Percentiles rank a stretch among this genome's conserved stretches.
Evolutionary conservation across 2,113 vertebrate species (phyloP).

Genomic region (Hemichromis elongatus): DNA sequence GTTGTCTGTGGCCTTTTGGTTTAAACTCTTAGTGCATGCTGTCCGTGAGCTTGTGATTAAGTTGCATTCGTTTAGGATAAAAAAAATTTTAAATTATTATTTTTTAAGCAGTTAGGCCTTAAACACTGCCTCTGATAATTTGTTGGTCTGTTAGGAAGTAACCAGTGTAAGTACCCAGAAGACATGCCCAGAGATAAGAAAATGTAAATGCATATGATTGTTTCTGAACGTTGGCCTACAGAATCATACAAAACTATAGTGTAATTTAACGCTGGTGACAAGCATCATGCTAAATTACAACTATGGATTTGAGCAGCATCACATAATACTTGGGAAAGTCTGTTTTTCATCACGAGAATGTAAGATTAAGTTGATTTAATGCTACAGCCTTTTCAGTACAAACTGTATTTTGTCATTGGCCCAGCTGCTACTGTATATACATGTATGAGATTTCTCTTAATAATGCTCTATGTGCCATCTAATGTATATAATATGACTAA

Average conservation of each 20-base stretch:
- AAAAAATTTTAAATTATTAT: too few species aligned
- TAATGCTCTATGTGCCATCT: conserved; percentile 25
- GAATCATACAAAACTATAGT: background rate
- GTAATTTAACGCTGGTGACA: background rate
- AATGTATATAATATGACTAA: background rate
- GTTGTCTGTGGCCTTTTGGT: conserved; percentile 48
- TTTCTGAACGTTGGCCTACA: background rate
- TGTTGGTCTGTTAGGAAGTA: background rate
- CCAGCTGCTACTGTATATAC: background rate
- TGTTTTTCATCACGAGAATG: conserved; percentile 5
- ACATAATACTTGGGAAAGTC: background rate
- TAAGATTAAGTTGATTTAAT: background rate
- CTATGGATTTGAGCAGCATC: background rate
- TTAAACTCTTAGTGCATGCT: conserved; percentile 57
- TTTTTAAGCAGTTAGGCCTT: conserved; percentile 13
- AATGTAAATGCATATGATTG: background rate
- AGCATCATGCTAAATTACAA: background rate
- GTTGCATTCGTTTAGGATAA: background rate
- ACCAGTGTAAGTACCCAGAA: background rate
- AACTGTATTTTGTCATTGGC: background rate
- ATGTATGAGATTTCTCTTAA: background rate
- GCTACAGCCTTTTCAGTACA: background rate
- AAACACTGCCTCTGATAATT: conserved; percentile 4
- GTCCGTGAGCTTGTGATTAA: background rate
- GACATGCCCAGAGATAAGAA: background rate